These are phyloP conservation scores for Acholoe squamosa DNA, from an alignment of 2,888 invertebrate genomes.

Conservation along the genomic window DNA sequence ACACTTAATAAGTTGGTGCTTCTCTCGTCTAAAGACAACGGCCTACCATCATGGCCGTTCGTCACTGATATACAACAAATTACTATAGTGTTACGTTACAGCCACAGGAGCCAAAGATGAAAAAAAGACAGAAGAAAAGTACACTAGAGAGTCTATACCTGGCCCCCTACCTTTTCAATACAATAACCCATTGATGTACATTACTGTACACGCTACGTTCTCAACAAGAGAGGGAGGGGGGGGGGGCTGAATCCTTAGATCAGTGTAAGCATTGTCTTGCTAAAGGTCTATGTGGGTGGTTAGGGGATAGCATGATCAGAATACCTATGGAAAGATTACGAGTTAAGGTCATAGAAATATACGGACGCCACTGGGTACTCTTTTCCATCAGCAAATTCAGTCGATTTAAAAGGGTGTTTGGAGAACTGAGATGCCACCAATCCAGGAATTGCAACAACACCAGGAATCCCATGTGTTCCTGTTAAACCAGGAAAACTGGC, in stretches of 20 bases:
- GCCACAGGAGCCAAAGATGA: not conserved
- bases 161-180: not conserved
- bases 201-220: not conserved
- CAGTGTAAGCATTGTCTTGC: not conserved
- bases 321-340: no score
- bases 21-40: not conserved
- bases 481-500: no score
- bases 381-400: no score
- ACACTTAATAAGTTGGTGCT: not conserved
- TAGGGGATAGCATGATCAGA: no score
- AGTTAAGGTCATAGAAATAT: no score
- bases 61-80: not conserved
- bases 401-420: no score
- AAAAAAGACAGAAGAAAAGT: not conserved
- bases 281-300: not conserved
- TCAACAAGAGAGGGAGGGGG: not conserved
- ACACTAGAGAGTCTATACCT: not conserved
- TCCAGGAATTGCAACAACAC: no score
- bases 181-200: conserved; percentile 1
- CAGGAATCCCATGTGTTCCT: no score
- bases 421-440: no score
- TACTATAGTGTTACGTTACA: not conserved
- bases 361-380: no score
- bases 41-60: not conserved
- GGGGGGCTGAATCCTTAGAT: not conserved